Conservation (phyloP, 2,113 vertebrate species). For the Ellobius talpinus region DNA sequence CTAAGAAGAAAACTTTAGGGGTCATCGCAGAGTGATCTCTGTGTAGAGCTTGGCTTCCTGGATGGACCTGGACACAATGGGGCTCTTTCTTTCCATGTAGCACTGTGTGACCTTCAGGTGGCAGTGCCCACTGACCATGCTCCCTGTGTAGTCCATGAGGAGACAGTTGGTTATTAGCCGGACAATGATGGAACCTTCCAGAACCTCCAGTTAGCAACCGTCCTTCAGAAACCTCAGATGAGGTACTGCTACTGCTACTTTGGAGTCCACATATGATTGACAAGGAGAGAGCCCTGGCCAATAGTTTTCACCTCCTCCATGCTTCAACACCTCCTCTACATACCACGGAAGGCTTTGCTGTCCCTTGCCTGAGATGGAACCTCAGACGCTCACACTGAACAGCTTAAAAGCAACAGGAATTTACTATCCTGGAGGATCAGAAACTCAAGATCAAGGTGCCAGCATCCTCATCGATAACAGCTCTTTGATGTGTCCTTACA, state of each 20-base stretch:
- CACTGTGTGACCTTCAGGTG: not conserved
- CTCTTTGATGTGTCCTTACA: not conserved
- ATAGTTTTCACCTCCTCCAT: rapidly evolving
- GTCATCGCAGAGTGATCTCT: rapidly evolving
- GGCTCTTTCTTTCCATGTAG: rapidly evolving
- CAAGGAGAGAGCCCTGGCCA: not conserved
- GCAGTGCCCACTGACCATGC: rapidly evolving
- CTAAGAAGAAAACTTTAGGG: not conserved
- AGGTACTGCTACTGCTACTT: not conserved
- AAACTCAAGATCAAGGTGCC: not conserved
- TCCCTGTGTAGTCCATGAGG: not conserved
- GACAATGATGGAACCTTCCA: not conserved
- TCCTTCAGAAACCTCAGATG: not conserved
- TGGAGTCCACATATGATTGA: not conserved
- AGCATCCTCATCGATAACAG: not conserved
- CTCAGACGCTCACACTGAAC: not conserved
- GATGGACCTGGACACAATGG: not conserved
- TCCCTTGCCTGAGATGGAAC: rapidly evolving
- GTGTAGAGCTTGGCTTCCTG: not conserved
- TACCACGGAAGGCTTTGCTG: not conserved
- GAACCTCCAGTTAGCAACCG: not conserved
- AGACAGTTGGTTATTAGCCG: not conserved
- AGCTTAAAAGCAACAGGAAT: not conserved
- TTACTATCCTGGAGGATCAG: not conserved
- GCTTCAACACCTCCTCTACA: not conserved